Evolutionary conservation across 2,888 invertebrate species (phyloP), one percentile per base, ranked within the genome.

Genomic region (Athalia cordata): DNA sequence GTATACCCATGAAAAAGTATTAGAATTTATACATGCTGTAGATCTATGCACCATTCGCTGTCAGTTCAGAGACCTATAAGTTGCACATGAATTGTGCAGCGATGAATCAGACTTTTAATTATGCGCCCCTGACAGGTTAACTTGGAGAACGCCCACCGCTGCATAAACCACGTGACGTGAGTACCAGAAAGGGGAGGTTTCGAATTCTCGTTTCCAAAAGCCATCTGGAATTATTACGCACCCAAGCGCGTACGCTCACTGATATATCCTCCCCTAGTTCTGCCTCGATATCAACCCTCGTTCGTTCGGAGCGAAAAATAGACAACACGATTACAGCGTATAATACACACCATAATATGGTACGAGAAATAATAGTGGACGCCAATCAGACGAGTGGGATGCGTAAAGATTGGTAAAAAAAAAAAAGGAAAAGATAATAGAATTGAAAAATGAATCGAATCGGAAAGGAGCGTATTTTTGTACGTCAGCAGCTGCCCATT

Each of bases 61-160:
- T 29, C 0, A 29, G 29, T 29, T 29, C 29, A 29, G 0, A 29
- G 29, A 29, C 6, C 29, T 29, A 6, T n/a, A n/a, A 61, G 9
- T 6, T 6, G 13, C 13, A n/a, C 13, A n/a, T n/a, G 11, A 11
- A 61, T 3, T 3, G 13, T 50, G 55, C 52, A 55, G 55, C 29
- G 52, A 55, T 68, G 68, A 68, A 68, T 68, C 68, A 68, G 68
- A 68, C 68, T 68, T 55, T 68, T 68, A 68, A 68, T 68, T 68
- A 68, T 68, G 68, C 68, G 29, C 68, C 68, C 68, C 47, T 55
- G 68, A 55, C 68, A 68, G 68, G 52, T 43, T 55, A 68, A 68
- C 68, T 68, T 55, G 13, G 52, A 5, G 11, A 15, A 52, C 68
- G 68, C 68, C 68, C 45, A 67, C 43, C 8, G 29, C 55, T 68